These are phyloP conservation scores for Xenopus laevis DNA, from an alignment of 2,113 vertebrate species.

Conservation along the genomic window DNA sequence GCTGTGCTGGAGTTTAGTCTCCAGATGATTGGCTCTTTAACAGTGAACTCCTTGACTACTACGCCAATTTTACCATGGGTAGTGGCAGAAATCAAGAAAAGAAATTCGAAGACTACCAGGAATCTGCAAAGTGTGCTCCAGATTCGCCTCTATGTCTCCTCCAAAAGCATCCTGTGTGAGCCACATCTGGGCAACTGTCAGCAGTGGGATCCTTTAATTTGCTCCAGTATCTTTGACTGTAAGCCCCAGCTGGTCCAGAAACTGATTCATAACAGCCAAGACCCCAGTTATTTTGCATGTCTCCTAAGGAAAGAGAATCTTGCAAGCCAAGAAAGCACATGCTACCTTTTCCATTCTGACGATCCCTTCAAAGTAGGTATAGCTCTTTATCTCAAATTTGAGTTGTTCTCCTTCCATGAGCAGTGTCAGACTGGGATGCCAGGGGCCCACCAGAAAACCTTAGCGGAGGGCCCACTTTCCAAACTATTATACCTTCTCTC, in stretches of 20 bases:
- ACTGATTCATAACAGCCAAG: slow-evolving; percentile 88
- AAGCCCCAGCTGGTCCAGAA: slow-evolving; percentile 81
- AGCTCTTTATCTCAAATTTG: too few relatives aligned
- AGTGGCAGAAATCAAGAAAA: slow-evolving; percentile 80
- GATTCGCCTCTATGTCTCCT: slow-evolving; percentile 73
- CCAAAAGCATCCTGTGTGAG: slow-evolving; percentile 70
- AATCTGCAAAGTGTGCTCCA: slow-evolving; percentile 36
- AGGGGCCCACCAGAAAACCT: too few relatives aligned
- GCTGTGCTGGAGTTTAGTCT: slow-evolving; percentile 68
- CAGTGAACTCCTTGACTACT: slow-evolving; percentile 81
- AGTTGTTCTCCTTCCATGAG: background rate
- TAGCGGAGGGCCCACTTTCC: background rate
- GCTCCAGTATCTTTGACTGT: slow-evolving; percentile 78
- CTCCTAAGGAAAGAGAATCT: slow-evolving; percentile 67
- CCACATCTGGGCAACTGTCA: slow-evolving; percentile 60
- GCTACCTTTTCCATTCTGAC: slow-evolving; percentile 86
- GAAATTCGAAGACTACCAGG: slow-evolving; percentile 50
- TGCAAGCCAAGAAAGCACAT: slow-evolving; percentile 63
- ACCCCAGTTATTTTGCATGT: slow-evolving; percentile 86
- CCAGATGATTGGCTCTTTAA: slow-evolving; percentile 75
- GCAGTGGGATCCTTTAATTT: slow-evolving; percentile 82
- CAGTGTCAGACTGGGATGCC: too few relatives aligned
- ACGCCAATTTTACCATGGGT: slow-evolving; percentile 95
- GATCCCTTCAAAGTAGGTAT: slow-evolving; percentile 84
- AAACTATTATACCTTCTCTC: too few relatives aligned